Conservation (phyloP, 2,113 vertebrate genomes). For the Sander lucioperca region DNA sequence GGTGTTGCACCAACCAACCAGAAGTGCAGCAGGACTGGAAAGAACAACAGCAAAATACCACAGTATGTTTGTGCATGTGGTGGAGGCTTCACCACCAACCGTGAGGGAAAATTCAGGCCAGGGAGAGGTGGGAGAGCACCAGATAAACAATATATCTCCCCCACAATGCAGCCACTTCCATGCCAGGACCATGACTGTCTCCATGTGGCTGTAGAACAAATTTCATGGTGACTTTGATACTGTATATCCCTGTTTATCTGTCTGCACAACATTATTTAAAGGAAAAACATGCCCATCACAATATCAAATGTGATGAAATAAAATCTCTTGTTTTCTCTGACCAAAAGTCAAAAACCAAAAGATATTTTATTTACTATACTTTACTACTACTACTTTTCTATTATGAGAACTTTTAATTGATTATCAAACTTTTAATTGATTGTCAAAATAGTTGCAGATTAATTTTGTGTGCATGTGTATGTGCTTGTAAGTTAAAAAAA, state of each 20-base stretch:
- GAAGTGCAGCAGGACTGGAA: constrained; percentile 37
- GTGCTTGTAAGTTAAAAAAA: constrained; percentile 4
- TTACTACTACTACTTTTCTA: no score
- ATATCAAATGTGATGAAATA: not conserved
- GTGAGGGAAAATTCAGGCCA: constrained; percentile 18
- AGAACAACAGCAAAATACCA: constrained; percentile 43
- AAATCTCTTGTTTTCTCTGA: not conserved
- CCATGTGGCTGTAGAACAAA: not conserved
- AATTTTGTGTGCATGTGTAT: not conserved
- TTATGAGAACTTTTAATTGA: not conserved
- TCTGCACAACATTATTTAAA: not conserved
- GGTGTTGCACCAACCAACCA: constrained; percentile 8
- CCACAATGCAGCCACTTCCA: constrained; percentile 14
- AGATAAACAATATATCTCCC: constrained; percentile 6
- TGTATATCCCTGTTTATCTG: not conserved
- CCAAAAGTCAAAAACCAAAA: not conserved
- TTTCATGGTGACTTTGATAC: not conserved
- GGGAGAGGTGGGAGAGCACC: not conserved
- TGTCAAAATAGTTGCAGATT: not conserved
- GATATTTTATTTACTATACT: no score
- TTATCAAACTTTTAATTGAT: not conserved
- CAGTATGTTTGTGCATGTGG: constrained; percentile 25
- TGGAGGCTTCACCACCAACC: constrained; percentile 17
- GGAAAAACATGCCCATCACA: not conserved
- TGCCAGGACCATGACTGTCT: constrained; percentile 25